phyloP scores from a whole-genome alignment of 92 coral and sea anemone species.

The Epizoanthus fatuus region DNA sequence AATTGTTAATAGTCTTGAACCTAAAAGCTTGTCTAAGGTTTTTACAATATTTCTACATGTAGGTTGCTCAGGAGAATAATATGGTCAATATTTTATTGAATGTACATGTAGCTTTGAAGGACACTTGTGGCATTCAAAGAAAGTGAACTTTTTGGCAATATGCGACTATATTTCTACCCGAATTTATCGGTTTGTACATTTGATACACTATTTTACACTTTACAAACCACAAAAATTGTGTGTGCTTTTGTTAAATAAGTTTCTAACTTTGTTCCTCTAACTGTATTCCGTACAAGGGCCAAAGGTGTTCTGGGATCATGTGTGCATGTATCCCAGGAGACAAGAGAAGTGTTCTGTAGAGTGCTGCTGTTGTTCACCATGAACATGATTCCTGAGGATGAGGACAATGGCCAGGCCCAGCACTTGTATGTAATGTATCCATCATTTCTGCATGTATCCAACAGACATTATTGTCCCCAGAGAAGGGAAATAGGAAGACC shows the following conservation, averaged over 20 bases:
- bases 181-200: too few relatives aligned
- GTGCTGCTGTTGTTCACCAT: slow-evolving; percentile 85
- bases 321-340: slow-evolving; percentile 79
- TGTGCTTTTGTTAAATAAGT: neutral
- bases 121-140: too few relatives aligned
- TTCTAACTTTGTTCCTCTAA: slow-evolving; percentile 2
- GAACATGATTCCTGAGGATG: slow-evolving; percentile 94
- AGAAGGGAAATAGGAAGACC: neutral
- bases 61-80: too few relatives aligned
- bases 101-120: too few relatives aligned
- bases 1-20: too few relatives aligned
- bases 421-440: slow-evolving; percentile 82
- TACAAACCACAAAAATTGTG: neutral
- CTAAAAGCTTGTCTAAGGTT: too few relatives aligned
- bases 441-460: too few relatives aligned
- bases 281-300: slow-evolving; percentile 64
- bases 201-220: neutral
- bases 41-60: too few relatives aligned
- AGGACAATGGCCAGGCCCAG: slow-evolving; percentile 87
- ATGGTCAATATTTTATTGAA: too few relatives aligned
- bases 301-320: slow-evolving; percentile 85
- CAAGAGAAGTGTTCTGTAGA: slow-evolving; percentile 89
- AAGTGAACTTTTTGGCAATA: too few relatives aligned
- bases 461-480: neutral
- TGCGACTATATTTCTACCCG: neutral